Conservation (phyloP, 2,888 invertebrate genomes). For the Drosophila incognita region DNA sequence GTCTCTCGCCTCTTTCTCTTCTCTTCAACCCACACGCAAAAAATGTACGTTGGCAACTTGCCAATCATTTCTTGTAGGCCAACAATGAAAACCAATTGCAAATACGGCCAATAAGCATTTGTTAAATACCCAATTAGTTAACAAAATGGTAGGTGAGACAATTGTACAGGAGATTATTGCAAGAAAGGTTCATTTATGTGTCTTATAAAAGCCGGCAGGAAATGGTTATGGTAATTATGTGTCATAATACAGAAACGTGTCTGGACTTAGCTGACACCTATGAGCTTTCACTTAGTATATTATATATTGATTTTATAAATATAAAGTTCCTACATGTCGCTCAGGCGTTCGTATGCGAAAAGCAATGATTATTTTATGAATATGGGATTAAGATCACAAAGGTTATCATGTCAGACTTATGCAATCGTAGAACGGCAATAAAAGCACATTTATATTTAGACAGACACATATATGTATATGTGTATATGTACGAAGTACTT, state of each 20-base stretch:
- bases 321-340: background rate
- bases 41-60: slow-evolving; percentile 51
- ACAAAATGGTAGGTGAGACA: slow-evolving; percentile 33
- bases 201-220: background rate
- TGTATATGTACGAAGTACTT: background rate
- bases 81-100: slow-evolving; percentile 22
- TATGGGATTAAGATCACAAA: slow-evolving; percentile 35
- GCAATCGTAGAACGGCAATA: slow-evolving; percentile 24
- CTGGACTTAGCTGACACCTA: background rate
- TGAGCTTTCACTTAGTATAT: background rate
- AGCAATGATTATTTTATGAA: slow-evolving; percentile 20
- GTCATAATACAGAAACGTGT: background rate
- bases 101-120: slow-evolving; percentile 32
- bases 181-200: background rate
- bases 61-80: slow-evolving; percentile 33
- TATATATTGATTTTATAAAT: background rate
- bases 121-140: slow-evolving; percentile 18
- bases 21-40: slow-evolving; percentile 29
- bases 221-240: background rate
- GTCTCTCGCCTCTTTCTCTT: background rate
- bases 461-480: background rate
- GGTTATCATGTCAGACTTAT: slow-evolving; percentile 47
- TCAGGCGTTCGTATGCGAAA: slow-evolving; percentile 11
- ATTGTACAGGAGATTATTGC: background rate
- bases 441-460: slow-evolving; percentile 21